These are phyloP conservation scores for Cinara cedri DNA, from an alignment of 2,888 invertebrate genomes.

Conservation along the genomic window DNA sequence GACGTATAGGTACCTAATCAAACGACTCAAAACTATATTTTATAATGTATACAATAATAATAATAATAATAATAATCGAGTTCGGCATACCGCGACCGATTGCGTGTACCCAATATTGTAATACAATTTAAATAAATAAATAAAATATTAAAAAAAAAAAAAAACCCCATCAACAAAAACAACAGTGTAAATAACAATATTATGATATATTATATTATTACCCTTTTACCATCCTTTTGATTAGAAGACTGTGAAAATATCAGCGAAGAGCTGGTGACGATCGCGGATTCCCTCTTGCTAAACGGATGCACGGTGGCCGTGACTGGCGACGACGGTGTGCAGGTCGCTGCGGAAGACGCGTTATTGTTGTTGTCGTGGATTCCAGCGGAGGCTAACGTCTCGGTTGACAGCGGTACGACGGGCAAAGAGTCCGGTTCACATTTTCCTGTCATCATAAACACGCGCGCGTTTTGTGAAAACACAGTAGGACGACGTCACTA, in stretches of 20 bases:
- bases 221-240: slow-evolving; percentile 55
- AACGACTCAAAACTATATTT: too few species aligned
- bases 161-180: too few species aligned
- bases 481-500: slow-evolving; percentile 47
- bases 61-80: too few species aligned
- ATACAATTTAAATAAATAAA: too few species aligned
- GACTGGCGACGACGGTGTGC: slow-evolving; percentile 29
- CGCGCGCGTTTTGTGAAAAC: slow-evolving; percentile 42
- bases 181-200: not conserved
- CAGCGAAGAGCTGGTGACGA: slow-evolving; percentile 47
- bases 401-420: slow-evolving; percentile 36
- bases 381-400: slow-evolving; percentile 49
- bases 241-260: slow-evolving; percentile 47
- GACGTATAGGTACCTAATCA: too few species aligned
- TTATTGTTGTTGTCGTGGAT: slow-evolving; percentile 58
- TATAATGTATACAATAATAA: too few species aligned
- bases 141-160: too few species aligned
- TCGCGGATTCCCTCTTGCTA: slow-evolving; percentile 42
- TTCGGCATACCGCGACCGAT: too few species aligned
- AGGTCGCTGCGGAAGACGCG: slow-evolving; percentile 35
- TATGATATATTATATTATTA: slow-evolving; percentile 6
- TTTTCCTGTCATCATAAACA: slow-evolving; percentile 56
- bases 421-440: slow-evolving; percentile 52
- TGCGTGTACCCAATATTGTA: too few species aligned
- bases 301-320: slow-evolving; percentile 56